Base-by-base conservation (phyloP, 2,113 vertebrate species). In the Cyrtonyx montezumae region DNA sequence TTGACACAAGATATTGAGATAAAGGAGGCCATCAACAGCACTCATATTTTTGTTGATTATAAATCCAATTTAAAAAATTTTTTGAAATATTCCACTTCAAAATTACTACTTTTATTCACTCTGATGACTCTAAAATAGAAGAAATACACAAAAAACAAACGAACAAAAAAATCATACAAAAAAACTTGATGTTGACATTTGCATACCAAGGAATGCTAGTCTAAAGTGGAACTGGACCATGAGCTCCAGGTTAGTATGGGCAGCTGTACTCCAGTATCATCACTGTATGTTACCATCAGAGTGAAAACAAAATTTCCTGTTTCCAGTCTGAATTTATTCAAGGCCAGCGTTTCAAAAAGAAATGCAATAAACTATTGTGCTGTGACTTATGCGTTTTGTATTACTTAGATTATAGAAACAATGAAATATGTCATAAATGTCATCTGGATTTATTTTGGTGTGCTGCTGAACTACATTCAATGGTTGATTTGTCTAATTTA, bases 391-490 rank as follows among this genome's bases (percentile, higher is more conserved):
- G 45, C 77, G 85, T 95, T 96, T 96, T 93, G 83, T 94, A 77
- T 88, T 79, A 81, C 69, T 93, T 88, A 90, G 88, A 93, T 95
- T 90, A 93, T 42, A 91, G 79, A 95, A 96, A 96, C 90, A 96
- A 96, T 93, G 76, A 88, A 90, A 90, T 81, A 77, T 94, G 90
- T 95, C 92, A 95, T 80, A 94, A 93, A 63, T 88, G 94, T 88
- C 86, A 96, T 36, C 62, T 0, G 10, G 69, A 90, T 96, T 96
- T 95, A 91, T 92, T 96, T 94, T 94, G 83, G 77, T 92, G 88
- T 80, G 86, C 88, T 91, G 77, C 69, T 93, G 90, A 96, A 90
- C 90, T 63, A 75, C 73, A 78, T 88, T 95, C 92, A 93, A 37
- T 81, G 73, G 62, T 69, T 94, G 95, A 90, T 66, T 96, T 12